Evolutionary conservation across 2,113 vertebrate genomes (phyloP).

Genomic region (Bambusicola thoracicus): DNA sequence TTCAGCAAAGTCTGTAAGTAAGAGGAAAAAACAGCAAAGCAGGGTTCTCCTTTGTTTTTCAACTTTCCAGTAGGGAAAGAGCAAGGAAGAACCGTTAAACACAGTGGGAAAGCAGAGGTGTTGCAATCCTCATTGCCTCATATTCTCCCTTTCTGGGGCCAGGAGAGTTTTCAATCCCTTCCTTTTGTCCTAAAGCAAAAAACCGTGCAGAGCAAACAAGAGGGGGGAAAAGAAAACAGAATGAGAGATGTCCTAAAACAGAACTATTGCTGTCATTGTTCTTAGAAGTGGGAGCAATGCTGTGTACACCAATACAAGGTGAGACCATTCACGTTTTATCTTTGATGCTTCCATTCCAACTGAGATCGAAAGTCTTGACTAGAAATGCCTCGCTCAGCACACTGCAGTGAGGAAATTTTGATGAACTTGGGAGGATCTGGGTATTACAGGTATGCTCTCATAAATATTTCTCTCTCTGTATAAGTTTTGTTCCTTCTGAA

Average conservation of each 20-base stretch:
- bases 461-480: neutral
- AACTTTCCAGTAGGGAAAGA: neutral
- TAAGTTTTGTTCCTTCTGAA: neutral
- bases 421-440: neutral
- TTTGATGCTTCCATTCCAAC: neutral
- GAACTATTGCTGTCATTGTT: accelerated
- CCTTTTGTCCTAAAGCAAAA: neutral
- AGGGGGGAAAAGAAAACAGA: neutral
- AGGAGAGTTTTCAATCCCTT: neutral
- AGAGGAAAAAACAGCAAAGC: neutral
- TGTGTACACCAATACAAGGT: accelerated
- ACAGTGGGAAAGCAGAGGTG: neutral
- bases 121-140: neutral
- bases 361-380: accelerated
- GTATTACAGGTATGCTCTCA: neutral
- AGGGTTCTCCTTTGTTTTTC: neutral
- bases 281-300: neutral
- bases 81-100: neutral
- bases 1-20: neutral
- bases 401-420: accelerated
- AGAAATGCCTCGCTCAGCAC: accelerated
- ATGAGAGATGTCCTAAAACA: neutral
- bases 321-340: accelerated
- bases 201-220: accelerated
- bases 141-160: neutral